phyloP scores from a whole-genome alignment of 2,888 invertebrate genomes.

The Stenodema calcarata region DNA sequence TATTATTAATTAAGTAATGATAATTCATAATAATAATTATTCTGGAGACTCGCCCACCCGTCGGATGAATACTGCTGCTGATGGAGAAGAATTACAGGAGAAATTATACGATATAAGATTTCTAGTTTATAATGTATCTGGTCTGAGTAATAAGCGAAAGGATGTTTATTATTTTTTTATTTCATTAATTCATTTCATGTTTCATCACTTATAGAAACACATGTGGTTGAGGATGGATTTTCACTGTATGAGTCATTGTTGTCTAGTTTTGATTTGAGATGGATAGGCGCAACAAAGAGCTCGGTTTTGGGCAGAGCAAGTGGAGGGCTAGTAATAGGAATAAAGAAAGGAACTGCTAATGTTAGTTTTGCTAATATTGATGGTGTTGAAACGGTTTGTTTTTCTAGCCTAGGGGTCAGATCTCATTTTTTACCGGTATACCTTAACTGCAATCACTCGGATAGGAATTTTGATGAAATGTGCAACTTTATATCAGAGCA shows the following conservation, averaged over 20 bases:
- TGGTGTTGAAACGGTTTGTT: not conserved
- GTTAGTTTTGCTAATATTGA: not conserved
- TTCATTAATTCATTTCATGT: not conserved
- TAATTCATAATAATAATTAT: too few species aligned
- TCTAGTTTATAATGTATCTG: not conserved
- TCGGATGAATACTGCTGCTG: not conserved
- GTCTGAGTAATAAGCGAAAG: not conserved
- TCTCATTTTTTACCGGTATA: not conserved
- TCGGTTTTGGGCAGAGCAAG: not conserved
- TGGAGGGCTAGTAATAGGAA: not conserved
- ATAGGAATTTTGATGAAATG: not conserved
- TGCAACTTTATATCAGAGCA: not conserved
- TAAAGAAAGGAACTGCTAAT: not conserved
- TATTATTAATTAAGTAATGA: too few species aligned
- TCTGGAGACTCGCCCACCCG: not conserved
- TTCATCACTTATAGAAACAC: not conserved
- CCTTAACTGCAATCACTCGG: not conserved
- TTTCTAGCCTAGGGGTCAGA: not conserved
- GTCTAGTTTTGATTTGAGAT: not conserved
- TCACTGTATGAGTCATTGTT: not conserved
- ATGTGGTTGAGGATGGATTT: not conserved
- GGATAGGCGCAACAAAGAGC: not conserved
- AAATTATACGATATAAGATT: not conserved
- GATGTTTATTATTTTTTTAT: not conserved
- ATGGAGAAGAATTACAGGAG: not conserved